These are phyloP conservation scores for Propithecus coquereli DNA, from an alignment of 2,113 vertebrate genomes.

Conservation along the genomic window DNA sequence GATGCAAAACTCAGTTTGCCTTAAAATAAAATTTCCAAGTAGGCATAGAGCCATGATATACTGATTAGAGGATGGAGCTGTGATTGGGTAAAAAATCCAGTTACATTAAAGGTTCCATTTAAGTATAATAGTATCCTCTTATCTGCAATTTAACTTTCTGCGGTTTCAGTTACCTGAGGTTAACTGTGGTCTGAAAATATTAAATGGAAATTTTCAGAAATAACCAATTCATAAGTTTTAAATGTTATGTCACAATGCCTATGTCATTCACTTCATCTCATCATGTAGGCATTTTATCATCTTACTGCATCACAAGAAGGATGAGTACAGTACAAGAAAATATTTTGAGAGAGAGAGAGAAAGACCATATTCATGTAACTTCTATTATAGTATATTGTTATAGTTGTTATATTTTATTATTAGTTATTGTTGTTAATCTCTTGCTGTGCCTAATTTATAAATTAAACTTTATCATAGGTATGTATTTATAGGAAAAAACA, in stretches of 20 bases:
- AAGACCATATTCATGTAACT: background rate
- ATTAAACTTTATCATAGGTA: background rate
- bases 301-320: background rate
- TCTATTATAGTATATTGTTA: background rate
- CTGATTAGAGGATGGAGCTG: background rate
- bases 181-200: background rate
- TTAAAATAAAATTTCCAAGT: conserved; percentile 51
- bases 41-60: background rate
- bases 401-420: background rate
- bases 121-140: background rate
- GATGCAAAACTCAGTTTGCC: background rate
- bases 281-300: background rate
- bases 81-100: background rate
- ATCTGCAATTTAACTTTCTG: background rate
- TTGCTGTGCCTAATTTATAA: background rate
- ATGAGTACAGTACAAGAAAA: background rate
- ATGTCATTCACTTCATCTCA: background rate
- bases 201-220: background rate
- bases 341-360: background rate
- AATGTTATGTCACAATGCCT: background rate
- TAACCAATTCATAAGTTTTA: background rate
- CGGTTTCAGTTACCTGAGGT: background rate
- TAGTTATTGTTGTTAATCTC: background rate
- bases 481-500: background rate
- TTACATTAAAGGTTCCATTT: background rate